Evolutionary conservation across 2,113 vertebrate genomes (phyloP).

Genomic region (Casuarius casuarius): DNA sequence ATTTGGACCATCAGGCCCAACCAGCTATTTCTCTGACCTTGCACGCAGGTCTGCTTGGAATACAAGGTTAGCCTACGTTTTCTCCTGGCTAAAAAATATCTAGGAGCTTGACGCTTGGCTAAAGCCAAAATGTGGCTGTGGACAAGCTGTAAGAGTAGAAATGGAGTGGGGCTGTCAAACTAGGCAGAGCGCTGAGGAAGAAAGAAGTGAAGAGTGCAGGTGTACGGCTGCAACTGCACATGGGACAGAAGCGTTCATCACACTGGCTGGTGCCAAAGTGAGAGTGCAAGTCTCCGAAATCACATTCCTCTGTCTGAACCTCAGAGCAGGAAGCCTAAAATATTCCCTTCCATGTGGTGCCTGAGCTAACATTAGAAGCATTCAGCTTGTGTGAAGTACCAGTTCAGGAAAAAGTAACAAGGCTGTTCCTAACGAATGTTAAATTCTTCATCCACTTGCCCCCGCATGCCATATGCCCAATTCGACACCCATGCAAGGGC

Average conservation of each 20-base stretch:
- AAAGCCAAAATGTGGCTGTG: neutral
- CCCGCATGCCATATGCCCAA: neutral
- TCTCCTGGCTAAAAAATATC: neutral
- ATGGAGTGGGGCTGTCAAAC: accelerated
- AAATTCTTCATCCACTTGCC: neutral
- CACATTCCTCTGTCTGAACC: neutral
- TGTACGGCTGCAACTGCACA: neutral
- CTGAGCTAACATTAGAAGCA: slow-evolving; percentile 62
- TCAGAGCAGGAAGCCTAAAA: neutral
- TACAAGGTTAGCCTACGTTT: neutral
- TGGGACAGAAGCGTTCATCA: neutral
- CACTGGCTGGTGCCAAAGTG: neutral
- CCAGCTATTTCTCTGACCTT: neutral
- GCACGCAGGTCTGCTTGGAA: neutral
- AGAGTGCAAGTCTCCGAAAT: accelerated
- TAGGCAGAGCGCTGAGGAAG: accelerated
- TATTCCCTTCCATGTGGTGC: slow-evolving; percentile 30
- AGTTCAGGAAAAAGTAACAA: neutral
- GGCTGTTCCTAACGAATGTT: neutral
- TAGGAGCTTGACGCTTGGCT: neutral
- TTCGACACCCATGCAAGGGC: neutral
- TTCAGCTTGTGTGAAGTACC: neutral
- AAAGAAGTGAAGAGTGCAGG: accelerated
- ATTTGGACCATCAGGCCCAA: neutral
- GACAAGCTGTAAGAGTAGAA: neutral